Evolutionary conservation across 2,797 vertebrate species (phyloP).

Genomic region (Hippoglossus hippoglossus): DNA sequence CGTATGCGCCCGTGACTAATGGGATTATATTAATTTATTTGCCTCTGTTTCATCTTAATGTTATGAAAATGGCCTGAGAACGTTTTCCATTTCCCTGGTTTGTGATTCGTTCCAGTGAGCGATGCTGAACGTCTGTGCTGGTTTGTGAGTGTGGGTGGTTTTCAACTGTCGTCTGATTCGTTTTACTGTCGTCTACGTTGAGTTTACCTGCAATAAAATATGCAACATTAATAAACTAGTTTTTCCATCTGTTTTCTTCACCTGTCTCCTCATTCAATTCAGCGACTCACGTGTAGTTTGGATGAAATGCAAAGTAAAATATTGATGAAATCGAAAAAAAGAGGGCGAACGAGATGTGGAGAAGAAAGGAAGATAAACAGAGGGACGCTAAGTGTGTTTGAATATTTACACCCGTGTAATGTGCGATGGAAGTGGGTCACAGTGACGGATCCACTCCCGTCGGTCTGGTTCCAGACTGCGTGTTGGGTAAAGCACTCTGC

Average conservation of each 20-base stretch:
- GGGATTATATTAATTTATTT: slow-evolving; percentile 58
- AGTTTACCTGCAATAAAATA: no score
- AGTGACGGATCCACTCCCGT: slow-evolving; percentile 42
- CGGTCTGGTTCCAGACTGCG: slow-evolving; percentile 35
- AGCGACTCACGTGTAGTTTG: no score
- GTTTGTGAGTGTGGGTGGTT: neutral
- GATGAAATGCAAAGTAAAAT: neutral
- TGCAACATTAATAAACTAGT: no score
- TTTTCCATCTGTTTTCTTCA: no score
- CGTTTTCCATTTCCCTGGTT: neutral
- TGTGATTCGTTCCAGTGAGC: neutral
- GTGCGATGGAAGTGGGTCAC: slow-evolving; percentile 58
- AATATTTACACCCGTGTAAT: slow-evolving; percentile 30
- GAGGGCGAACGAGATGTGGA: neutral
- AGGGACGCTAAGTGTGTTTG: neutral
- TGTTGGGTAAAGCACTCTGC: slow-evolving; percentile 38
- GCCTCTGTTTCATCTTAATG: slow-evolving; percentile 35
- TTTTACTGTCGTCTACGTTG: neutral
- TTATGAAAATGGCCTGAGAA: neutral
- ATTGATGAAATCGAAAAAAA: no score
- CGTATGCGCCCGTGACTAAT: slow-evolving; percentile 39
- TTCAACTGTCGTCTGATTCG: neutral
- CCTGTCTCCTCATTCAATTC: no score
- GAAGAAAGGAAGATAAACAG: neutral
- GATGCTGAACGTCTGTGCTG: neutral